A percentile compares a stretch with the other conserved stretches of the same genome.
Conservation (phyloP, 1,140 invertebrate genomes). For the Tetragnatha versicolor region DNA sequence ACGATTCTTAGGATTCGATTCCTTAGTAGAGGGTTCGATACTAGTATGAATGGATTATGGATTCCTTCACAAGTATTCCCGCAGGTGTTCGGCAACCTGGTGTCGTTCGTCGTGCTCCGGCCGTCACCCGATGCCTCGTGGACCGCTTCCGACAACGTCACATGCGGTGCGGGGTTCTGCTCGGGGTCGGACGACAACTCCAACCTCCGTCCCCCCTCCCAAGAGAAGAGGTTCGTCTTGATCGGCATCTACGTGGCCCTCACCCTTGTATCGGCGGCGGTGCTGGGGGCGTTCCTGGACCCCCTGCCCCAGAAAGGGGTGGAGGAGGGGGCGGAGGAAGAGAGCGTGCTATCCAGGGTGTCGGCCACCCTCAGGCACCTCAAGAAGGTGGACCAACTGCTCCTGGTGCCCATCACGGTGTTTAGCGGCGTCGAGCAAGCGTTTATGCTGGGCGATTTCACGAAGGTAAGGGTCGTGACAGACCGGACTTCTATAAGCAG, state of each 20-base stretch:
- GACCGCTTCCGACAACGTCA: neutral
- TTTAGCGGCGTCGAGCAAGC: slow-evolving; percentile 98
- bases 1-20: too few relatives aligned
- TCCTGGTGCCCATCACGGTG: slow-evolving; percentile 92
- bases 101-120: slow-evolving; percentile 72
- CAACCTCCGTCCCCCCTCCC: slow-evolving; percentile 76
- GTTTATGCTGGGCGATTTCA: slow-evolving; percentile 93
- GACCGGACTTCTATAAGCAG: too few relatives aligned
- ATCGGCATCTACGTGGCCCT: slow-evolving; percentile 87
- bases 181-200: slow-evolving; percentile 32
- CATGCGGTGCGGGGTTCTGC: slow-evolving; percentile 45
- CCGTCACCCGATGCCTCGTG: slow-evolving; percentile 40
- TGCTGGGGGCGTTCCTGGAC: slow-evolving; percentile 88
- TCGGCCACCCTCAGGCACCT: slow-evolving; percentile 90
- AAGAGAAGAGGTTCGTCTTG: slow-evolving; percentile 85
- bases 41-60: too few relatives aligned
- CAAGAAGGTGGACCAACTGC: slow-evolving; percentile 82
- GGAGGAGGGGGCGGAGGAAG: slow-evolving; percentile 67
- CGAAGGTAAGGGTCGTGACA: slow-evolving; percentile 78
- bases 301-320: slow-evolving; percentile 73
- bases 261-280: slow-evolving; percentile 81
- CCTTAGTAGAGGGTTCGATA: too few relatives aligned
- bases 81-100: slow-evolving; percentile 94
- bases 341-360: slow-evolving; percentile 80
- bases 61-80: slow-evolving; percentile 96